Evolutionary conservation across 1,140 invertebrate genomes (phyloP).

Genomic region (Tetramorium parvispinum): DNA sequence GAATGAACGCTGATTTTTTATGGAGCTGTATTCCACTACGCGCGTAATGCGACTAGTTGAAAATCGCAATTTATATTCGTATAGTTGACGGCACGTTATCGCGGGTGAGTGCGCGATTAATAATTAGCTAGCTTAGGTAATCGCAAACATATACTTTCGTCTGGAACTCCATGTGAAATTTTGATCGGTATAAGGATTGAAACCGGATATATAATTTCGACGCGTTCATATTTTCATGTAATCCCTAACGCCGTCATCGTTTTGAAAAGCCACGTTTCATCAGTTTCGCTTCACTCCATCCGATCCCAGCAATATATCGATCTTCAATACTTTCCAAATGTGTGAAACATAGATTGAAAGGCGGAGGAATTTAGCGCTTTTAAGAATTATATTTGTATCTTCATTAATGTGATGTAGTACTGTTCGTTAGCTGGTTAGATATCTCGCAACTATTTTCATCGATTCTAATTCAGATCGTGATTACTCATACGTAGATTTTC

Average conservation of each 20-base stretch:
- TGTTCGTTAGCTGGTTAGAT: constrained; percentile 40
- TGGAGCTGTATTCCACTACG: background rate
- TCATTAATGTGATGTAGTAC: constrained; percentile 43
- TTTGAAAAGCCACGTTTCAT: background rate
- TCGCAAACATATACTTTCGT: background rate
- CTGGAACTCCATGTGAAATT: background rate
- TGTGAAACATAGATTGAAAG: background rate
- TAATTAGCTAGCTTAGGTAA: constrained; percentile 29
- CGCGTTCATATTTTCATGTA: background rate
- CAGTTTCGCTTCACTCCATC: background rate
- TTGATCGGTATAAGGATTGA: background rate
- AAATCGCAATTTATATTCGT: background rate
- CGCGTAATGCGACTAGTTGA: background rate
- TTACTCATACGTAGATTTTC: constrained; percentile 48
- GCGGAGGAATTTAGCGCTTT: constrained; percentile 35
- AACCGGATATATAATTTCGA: background rate
- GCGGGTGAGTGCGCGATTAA: constrained; percentile 1
- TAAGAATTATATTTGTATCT: constrained; percentile 46
- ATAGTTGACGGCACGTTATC: constrained; percentile 6
- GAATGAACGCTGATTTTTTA: constrained; percentile 7
- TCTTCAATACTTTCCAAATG: constrained; percentile 18
- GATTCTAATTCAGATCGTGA: constrained; percentile 45
- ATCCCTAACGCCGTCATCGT: background rate
- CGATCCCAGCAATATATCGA: constrained; percentile 36
- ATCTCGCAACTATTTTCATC: constrained; percentile 35